Conservation (phyloP, 37 sponge, comb jelly and placozoan genomes). For the Cladorhizidae sp. region DNA sequence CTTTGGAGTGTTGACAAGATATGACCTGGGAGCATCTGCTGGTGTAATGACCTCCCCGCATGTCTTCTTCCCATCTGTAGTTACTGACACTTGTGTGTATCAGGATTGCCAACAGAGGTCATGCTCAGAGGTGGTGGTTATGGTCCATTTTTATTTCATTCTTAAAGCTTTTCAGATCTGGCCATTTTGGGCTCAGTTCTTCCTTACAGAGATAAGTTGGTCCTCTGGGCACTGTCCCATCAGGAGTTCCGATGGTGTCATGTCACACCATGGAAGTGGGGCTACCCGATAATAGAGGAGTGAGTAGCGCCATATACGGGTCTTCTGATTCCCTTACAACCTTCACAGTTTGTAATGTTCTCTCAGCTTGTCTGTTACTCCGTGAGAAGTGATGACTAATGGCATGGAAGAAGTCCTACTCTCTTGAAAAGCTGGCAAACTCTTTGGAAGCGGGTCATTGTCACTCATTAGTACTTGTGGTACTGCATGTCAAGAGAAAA, state of each 20-base stretch:
- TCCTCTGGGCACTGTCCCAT: slow-evolving; percentile 54
- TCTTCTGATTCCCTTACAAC: neutral
- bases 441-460: slow-evolving; percentile 14
- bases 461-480: neutral
- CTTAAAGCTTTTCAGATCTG: slow-evolving; percentile 22
- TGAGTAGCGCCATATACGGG: neutral
- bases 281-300: slow-evolving; percentile 34
- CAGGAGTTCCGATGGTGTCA: slow-evolving; percentile 46
- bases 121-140: no score
- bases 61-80: no score
- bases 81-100: no score
- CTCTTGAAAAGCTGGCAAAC: neutral
- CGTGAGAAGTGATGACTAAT: neutral
- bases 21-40: no score
- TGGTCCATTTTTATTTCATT: no score
- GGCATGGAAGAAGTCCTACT: no score
- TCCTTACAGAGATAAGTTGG: neutral
- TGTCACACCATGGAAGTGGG: slow-evolving; percentile 54
- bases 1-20: no score
- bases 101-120: no score
- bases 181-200: slow-evolving; percentile 39
- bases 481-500: slow-evolving; percentile 2
- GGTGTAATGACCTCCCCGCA: no score
- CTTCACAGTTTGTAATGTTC: no score
- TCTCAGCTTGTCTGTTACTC: neutral